These are phyloP conservation scores for Lochmaea crataegi DNA, from an alignment of 2,888 invertebrate genomes.

Conservation along the genomic window DNA sequence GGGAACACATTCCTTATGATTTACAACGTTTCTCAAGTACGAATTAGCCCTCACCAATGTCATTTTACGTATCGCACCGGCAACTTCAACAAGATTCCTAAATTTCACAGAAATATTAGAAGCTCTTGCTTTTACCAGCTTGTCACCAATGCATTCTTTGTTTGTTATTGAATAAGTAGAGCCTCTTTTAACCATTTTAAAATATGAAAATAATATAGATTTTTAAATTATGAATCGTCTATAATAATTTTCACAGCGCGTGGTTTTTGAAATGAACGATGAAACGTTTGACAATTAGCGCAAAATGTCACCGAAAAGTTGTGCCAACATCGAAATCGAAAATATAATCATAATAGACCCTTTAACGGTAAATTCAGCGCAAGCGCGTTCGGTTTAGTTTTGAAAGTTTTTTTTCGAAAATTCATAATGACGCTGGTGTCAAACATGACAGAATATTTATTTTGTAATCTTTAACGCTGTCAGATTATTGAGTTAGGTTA, in stretches of 20 bases:
- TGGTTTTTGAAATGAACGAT: too few species aligned
- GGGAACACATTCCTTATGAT: conserved; percentile 82
- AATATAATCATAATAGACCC: too few species aligned
- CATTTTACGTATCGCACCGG: conserved; percentile 81
- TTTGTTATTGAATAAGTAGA: conserved; percentile 64
- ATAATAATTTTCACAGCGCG: background rate
- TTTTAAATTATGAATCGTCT: background rate
- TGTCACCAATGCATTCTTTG: conserved; percentile 61
- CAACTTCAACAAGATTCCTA: conserved; percentile 86
- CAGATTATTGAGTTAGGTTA: too few species aligned
- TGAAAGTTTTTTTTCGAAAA: too few species aligned
- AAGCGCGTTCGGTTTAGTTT: too few species aligned
- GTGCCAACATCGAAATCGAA: too few species aligned
- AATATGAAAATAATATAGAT: background rate
- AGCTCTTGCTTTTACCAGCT: conserved; percentile 74
- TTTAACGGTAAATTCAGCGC: too few species aligned
- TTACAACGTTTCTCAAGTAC: conserved; percentile 81
- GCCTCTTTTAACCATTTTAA: conserved; percentile 36
- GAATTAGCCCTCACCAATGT: conserved; percentile 77
- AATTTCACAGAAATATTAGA: conserved; percentile 83
- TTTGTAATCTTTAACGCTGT: too few species aligned
- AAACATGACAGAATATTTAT: too few species aligned
- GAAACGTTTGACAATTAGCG: too few species aligned
- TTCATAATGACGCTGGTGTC: too few species aligned
- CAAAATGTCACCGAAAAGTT: too few species aligned